Conservation (phyloP, 37 sponge, comb jelly and placozoan genomes). For the Chondrilla cf. caribensis region DNA sequence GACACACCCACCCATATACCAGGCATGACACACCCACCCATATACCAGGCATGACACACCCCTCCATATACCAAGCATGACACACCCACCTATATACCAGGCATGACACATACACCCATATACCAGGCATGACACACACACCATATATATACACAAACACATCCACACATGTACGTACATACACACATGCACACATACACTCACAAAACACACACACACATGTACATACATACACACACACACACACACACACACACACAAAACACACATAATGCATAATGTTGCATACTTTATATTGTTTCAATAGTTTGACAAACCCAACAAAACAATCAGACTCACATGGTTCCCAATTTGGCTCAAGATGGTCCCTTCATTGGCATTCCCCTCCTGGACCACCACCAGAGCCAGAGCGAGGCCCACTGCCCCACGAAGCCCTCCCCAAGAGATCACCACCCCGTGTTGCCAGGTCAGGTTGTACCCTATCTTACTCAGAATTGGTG, state of each 20-base stretch:
- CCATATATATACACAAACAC: no score
- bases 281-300: not conserved
- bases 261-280: not conserved
- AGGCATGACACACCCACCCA: no score
- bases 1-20: no score
- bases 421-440: conserved; percentile 93
- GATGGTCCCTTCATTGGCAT: conserved; percentile 35
- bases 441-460: conserved; percentile 65
- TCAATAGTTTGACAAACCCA: not conserved
- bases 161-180: no score
- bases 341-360: conserved; percentile 64
- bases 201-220: not conserved
- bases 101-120: no score
- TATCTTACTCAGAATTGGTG: conserved; percentile 67
- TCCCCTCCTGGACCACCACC: conserved; percentile 58
- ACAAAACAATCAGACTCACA: conserved; percentile 38
- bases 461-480: conserved; percentile 78
- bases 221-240: not conserved
- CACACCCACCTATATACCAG: no score
- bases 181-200: not conserved
- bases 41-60: no score
- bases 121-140: no score
- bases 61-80: no score
- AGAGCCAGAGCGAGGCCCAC: conserved; percentile 89
- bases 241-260: not conserved